Evolutionary conservation across 1,140 invertebrate genomes (phyloP), one percentile per base, ranked within the genome.

Genomic region (Chrysomallon squamiferum): DNA sequence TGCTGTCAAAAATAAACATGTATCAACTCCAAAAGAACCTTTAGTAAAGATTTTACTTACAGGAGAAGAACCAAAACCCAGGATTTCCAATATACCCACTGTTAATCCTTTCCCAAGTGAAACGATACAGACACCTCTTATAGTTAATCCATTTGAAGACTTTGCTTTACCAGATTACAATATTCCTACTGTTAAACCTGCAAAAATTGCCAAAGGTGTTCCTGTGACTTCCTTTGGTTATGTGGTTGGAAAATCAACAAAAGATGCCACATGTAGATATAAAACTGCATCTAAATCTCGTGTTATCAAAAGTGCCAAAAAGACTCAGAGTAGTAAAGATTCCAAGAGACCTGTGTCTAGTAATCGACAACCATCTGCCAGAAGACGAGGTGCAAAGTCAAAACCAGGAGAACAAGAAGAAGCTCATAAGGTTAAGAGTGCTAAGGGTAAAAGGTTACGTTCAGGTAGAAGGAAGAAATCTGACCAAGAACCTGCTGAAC

Each of bases 81-180:
- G 29, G 9, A 13, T 43, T n/a, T 38, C 25, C 29, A 38, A 38
- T 38, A 38, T 38, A 7, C 15, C 35, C 15, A 15, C 35, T 38
- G 50, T 41, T 35, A 33, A 30, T 20, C 33, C 62, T 22, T n/a
- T 22, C 1, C 30, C 52, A n/a, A 43, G 13, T 65, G 27, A 47
- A 33, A 41, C 58, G 5, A 60, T 74, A n/a, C 69, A 65, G 7
- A 78, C 77, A 6, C 79, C 79, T n/a, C 62, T 81, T 11, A 81
- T 81, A 59, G 75, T 78, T 3, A 78, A 81, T 66, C 79, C 79
- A 22, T 81, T 76, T 75, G 79, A 79, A 65, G 69, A 77, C 52
- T 59, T 71, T 50, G 9, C 25, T 27, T 13, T 27, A 27, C 50
- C 50, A 27, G 50, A 54, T 15, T 38, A 38, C 58, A 69, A 41